Evolutionary conservation across 1,140 invertebrate genomes (phyloP), one percentile per base, ranked within the genome.

Genomic region (Drosophila equinoxialis): DNA sequence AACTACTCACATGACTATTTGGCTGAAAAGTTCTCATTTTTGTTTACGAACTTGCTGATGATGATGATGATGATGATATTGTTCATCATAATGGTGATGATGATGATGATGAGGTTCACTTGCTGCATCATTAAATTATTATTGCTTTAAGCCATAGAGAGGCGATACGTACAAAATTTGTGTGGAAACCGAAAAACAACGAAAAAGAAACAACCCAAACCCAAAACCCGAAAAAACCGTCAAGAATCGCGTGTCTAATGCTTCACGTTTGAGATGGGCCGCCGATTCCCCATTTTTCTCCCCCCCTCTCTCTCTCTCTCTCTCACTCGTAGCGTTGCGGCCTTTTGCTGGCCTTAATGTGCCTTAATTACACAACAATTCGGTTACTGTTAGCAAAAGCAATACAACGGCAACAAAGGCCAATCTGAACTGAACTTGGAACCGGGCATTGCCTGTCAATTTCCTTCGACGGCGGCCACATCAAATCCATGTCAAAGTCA

Each of bases 91-190:
- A 81, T 76, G 79, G 78, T 70, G 82, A 64, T 54, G 65, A 23
- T 23, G 20, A 20, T 20, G 20, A 23, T 23, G 20, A 23, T 23
- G 20, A 61, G 55, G 75, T 79, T 79, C 77, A 77, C 76, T 79
- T 77, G 74, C 79, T 83, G 76, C 83, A 89, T 89, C 79, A 87
- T 87, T 83, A 87, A 87, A 87, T 83, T 83, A 87, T 87, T 89
- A 86, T 87, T 86, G 75, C 82, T 74, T 65, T 14, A 58, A 71
- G 79, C 62, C 60, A 83, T 79, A 72, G 78, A 51, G 20, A 26
- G 57, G 45, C 45, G 45, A 51, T 51, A 20, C 45, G 45, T 51
- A 23, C 45, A 51, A 51, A 51, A 51, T 51, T 51, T 23, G 45
- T 51, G 45, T 51, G 17, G 45, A 51, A 51, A 48, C 45, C 20